Base-by-base conservation (phyloP, 2,797 vertebrate species). In the Poecilia picta region DNA sequence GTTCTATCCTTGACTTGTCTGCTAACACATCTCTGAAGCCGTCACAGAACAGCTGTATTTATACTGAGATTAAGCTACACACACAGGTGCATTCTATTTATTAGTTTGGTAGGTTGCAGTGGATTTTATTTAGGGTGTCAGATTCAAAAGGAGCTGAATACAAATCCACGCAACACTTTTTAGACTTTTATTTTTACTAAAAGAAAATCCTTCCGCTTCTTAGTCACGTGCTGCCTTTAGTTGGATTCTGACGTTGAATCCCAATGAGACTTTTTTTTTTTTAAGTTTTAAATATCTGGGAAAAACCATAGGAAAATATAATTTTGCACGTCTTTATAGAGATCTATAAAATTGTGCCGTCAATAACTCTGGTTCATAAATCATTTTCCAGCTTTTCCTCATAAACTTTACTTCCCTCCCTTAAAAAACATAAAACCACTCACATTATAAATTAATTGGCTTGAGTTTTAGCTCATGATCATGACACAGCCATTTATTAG, bases 391-490 rank as follows among this genome's bases (percentile, higher is more conserved):
- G 57, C 13, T 15, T 33, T 62, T 62, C 13, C 59, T 62, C 59
- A 62, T 62, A 8, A 41, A 41, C 41, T 41, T 41, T 41, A 41
- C 41, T 41, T 41, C 41, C 41, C 41, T 41, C 55, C 12, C 11
- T 28, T n/a, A 78, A 55, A 53, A 51, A 31, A 79, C 46, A 79
- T 41, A 33, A 80, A 76, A 47, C 41, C 49, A 72, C 12, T 79
- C 73, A 78, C 2, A 10, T 39, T 11, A 11, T 72, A 76, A 82
- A 74, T 79, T 66, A 55, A 77, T 23, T 55, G 28, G 39, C 31
- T 72, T 41, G 3, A 68, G 71, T 20, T 47, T 15, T 5, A 2
- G 33, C 4, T 20, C 5, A 4, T 46, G 25, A 77, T 12, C 15
- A 36, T 71, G 28, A 68, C 36, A 20, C 2, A 47, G 62, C 28